Conservation (phyloP, 2,888 invertebrate genomes). For the Apodemia hepburni region DNA sequence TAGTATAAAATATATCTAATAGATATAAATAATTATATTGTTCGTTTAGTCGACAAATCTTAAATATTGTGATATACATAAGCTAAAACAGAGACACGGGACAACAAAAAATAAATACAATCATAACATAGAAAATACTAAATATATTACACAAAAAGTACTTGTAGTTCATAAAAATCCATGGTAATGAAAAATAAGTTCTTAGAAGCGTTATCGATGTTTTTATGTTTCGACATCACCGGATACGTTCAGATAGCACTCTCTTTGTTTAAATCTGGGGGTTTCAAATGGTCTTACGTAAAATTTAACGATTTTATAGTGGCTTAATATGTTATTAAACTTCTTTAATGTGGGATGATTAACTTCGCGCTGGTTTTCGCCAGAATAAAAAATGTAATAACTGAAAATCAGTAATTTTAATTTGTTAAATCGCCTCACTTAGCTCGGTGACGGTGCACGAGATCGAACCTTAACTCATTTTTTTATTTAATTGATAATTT, state of each 20-base stretch:
- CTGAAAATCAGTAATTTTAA: too few species aligned
- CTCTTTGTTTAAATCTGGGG: not conserved
- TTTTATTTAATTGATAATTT: too few species aligned
- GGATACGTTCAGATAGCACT: not conserved
- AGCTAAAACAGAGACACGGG: constrained; percentile 13
- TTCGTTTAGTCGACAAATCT: constrained; percentile 77
- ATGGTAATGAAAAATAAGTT: constrained; percentile 1
- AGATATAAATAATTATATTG: constrained; percentile 69
- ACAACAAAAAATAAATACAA: constrained; percentile 66
- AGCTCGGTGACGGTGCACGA: too few species aligned
- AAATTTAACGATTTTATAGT: not conserved
- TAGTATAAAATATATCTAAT: constrained; percentile 54
- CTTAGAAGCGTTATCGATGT: constrained; percentile 3
- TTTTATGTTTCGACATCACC: constrained; percentile 38
- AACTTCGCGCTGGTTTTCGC: too few species aligned
- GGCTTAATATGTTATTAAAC: too few species aligned
- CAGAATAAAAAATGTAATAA: too few species aligned
- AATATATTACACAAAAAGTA: not conserved
- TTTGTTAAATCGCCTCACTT: too few species aligned
- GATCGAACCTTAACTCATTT: too few species aligned
- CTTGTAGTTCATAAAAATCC: not conserved
- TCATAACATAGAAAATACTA: constrained; percentile 58
- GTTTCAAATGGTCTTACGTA: not conserved
- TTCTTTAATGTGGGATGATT: too few species aligned
- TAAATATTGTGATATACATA: constrained; percentile 74